Base-by-base conservation (phyloP, 2,888 invertebrate species). In the Xylocampa areola region DNA sequence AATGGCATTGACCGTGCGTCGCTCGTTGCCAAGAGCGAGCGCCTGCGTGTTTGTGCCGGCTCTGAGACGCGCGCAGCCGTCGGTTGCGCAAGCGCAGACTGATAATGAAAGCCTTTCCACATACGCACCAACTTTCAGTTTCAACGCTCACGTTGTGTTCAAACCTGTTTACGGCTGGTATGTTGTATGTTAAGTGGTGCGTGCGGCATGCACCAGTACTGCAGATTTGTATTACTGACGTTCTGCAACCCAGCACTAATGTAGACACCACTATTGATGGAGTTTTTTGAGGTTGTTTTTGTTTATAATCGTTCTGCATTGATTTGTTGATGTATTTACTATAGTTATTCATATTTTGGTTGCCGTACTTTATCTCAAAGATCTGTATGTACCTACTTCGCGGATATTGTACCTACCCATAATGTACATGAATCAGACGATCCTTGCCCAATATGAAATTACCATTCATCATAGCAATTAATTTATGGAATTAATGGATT, bases 41-140 rank as follows among this genome's bases (percentile, higher is more conserved):
- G 81, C 81, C 80, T 81, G 71, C 52, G 47, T 66, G 60, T 80
- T 77, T 80, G 74, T 80, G 76, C 77, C 79, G 80, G 55, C 45
- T 27, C 19, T 25, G 6, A 35, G 35, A 27, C 14, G 43, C 27
- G 32, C 44, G 23, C 33, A 11, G 17, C 11, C 39, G 36, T 33
- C 29, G 23, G 8, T 17, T 45, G 54, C 44, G 54, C 67, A 16
- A 8, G 64, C 58, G 44, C 59, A 21, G 27, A 45, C 23, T 37
- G 57, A 37, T 51, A 68, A 57, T 33, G 71, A 75, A 73, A 75
- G 73, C 58, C 55, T 70, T 65, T 61, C 65, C 39, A 54, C 45
- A 33, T 51, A 51, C 29, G 44, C 48, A 40, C 11, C n/a, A 33
- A 75, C 76, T 73, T 59, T 75, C 68, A 51, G 48, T 75, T 75